phyloP scores from a whole-genome alignment of 2,797 vertebrate genomes.

The Sebastes kiyomatsui region DNA sequence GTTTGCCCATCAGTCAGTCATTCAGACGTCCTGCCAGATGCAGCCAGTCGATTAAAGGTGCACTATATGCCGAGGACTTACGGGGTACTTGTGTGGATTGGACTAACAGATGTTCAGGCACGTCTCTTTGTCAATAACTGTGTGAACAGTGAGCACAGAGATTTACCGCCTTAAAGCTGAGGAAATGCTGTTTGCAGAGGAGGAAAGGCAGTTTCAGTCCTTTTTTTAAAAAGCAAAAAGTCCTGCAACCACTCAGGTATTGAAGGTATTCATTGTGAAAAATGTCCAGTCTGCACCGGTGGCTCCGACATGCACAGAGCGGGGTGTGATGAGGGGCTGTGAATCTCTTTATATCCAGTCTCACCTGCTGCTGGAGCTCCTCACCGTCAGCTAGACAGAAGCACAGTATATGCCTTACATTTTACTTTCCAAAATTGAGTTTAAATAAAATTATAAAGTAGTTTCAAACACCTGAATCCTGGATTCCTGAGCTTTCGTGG shows the following conservation, averaged over 20 bases:
- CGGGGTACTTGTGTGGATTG: constrained; percentile 44
- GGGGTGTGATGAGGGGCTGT: neutral
- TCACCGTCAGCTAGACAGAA: neutral
- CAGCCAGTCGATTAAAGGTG: constrained; percentile 59
- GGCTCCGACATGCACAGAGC: neutral
- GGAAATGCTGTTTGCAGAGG: neutral
- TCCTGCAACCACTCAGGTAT: neutral
- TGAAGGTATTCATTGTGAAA: neutral
- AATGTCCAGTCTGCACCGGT: neutral
- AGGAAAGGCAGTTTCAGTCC: neutral
- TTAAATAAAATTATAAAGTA: neutral
- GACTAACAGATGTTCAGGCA: constrained; percentile 53
- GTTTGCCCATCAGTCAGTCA: constrained; percentile 22
- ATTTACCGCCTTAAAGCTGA: neutral
- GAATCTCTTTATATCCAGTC: neutral
- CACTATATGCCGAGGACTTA: constrained; percentile 39
- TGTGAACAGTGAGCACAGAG: constrained; percentile 33
- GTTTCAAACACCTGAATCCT: neutral
- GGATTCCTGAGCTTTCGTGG: neutral
- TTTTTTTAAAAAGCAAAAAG: neutral
- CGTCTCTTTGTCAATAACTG: constrained; percentile 54
- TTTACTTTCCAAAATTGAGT: neutral
- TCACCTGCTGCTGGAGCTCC: neutral
- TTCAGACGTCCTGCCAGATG: constrained; percentile 6
- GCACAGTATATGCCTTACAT: neutral